Evolutionary conservation across 1,140 invertebrate genomes (phyloP).

Genomic region (Nomia melanderi): DNA sequence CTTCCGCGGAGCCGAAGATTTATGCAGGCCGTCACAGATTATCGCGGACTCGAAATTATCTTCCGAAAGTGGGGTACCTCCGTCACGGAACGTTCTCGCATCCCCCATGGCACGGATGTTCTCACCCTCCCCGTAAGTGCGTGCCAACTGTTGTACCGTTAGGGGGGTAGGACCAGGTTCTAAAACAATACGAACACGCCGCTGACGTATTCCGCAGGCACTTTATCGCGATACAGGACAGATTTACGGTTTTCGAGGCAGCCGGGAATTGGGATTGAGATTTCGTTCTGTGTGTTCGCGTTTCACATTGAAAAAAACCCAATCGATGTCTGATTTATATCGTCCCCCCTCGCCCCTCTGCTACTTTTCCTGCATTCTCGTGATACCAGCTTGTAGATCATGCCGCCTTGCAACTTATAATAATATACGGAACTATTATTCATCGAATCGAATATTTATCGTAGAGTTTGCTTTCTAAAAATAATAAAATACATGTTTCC

Average conservation of each 20-base stretch:
- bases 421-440: no score
- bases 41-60: constrained; percentile 41
- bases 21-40: constrained; percentile 25
- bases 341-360: background rate
- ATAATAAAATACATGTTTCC: no score
- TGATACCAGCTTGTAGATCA: background rate
- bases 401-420: no score
- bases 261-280: constrained; percentile 9
- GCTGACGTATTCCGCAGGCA: constrained; percentile 11
- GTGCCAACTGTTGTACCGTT: constrained; percentile 48
- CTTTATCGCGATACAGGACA: constrained; percentile 37
- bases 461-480: no score
- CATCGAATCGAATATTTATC: no score
- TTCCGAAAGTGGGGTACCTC: constrained; percentile 17
- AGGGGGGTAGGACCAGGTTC: background rate
- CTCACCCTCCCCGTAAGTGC: constrained; percentile 30
- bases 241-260: constrained; percentile 38
- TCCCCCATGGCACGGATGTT: constrained; percentile 7
- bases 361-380: no score
- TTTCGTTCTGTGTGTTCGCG: constrained; percentile 5
- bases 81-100: constrained; percentile 11
- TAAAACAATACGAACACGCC: constrained; percentile 37
- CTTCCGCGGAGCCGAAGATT: constrained; percentile 9
- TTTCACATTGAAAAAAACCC: background rate
- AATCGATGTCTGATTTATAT: constrained; percentile 21